Conservation (phyloP, 64 coral and sea anemone genomes). For the Cladopsammia gracilis region DNA sequence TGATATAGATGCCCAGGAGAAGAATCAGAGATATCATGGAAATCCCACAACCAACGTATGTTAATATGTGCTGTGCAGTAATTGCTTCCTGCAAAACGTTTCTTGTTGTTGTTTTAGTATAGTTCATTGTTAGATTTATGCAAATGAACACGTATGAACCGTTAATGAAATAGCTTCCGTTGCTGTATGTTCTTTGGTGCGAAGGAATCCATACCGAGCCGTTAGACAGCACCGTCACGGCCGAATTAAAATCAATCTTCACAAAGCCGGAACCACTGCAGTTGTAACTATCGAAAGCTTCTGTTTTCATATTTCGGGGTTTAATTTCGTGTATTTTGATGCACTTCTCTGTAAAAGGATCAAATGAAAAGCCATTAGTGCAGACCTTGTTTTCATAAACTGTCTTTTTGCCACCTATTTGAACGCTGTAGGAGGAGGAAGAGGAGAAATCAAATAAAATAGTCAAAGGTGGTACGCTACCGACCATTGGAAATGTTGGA, state of each 20-base stretch:
- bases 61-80: neutral
- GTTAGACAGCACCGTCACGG: neutral
- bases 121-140: neutral
- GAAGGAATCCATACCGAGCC: slow-evolving; percentile 16
- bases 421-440: neutral
- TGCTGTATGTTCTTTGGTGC: neutral
- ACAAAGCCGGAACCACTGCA: neutral
- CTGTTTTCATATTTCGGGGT: too few relatives aligned
- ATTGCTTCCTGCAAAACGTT: neutral
- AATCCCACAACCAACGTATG: slow-evolving; percentile 13
- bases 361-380: neutral
- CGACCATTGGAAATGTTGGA: too few relatives aligned
- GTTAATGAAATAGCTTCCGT: neutral
- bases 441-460: slow-evolving; percentile 14
- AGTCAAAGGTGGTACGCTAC: neutral
- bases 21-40: neutral
- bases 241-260: too few relatives aligned
- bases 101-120: neutral
- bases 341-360: neutral
- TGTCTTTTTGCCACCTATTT: neutral
- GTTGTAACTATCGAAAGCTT: too few relatives aligned
- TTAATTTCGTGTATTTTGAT: too few relatives aligned
- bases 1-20: neutral
- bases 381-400: neutral
- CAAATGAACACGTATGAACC: too few relatives aligned